Evolutionary conservation across 2,113 vertebrate genomes (phyloP).

Genomic region (Eupsittula cactorum): DNA sequence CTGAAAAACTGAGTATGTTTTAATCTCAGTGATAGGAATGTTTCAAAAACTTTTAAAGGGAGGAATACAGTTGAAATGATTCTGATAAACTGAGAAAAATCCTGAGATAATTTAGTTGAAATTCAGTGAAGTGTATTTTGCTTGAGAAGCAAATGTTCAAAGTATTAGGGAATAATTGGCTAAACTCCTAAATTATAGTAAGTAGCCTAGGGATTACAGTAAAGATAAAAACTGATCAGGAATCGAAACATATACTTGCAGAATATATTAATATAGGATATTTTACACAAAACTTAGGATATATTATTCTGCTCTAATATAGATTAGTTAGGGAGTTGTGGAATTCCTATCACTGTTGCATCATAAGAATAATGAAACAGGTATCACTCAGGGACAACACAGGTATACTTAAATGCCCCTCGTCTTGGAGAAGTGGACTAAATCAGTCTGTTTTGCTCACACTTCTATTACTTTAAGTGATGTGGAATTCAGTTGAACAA

Average conservation of each 20-base stretch:
- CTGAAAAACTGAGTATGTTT: not conserved
- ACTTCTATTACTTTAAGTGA: not conserved
- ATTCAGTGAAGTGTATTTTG: not conserved
- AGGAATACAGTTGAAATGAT: not conserved
- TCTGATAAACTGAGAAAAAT: not conserved
- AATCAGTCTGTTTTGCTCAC: not conserved
- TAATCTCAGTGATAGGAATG: not conserved
- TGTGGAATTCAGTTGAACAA: not conserved
- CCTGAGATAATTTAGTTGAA: not conserved
- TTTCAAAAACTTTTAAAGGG: not conserved
- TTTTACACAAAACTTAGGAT: not conserved
- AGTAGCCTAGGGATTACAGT: not conserved
- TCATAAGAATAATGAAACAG: not conserved
- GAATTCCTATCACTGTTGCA: not conserved
- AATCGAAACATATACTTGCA: not conserved
- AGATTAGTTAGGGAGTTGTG: not conserved
- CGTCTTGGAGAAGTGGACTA: not conserved
- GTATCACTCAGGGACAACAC: rapidly evolving
- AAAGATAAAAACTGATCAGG: not conserved
- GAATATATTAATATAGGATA: not conserved
- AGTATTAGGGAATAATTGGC: not conserved
- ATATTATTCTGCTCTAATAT: not conserved
- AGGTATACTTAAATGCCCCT: not conserved
- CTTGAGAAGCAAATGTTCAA: not conserved
- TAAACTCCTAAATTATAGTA: not conserved